These are phyloP conservation scores for Brevipalpus yothersi DNA, from an alignment of 1,140 invertebrate genomes.

Conservation along the genomic window DNA sequence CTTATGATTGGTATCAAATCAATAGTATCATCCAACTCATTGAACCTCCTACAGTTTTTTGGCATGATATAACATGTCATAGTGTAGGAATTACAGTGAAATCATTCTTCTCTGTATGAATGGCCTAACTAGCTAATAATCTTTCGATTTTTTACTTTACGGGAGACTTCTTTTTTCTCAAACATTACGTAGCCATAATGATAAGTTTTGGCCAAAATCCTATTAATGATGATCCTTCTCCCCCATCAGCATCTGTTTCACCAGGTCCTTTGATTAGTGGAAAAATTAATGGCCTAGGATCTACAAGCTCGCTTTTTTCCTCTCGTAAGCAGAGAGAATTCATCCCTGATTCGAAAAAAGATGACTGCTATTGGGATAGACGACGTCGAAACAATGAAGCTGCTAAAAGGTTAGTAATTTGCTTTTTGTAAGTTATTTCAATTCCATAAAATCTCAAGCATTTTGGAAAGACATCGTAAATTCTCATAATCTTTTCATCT, in stretches of 20 bases:
- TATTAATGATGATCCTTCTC: too few species aligned
- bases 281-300: conserved; percentile 3
- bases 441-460: neutral
- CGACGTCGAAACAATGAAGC: conserved; percentile 84
- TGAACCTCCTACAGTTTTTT: too few species aligned
- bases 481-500: neutral
- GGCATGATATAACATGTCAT: too few species aligned
- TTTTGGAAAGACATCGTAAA: neutral
- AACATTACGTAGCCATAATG: neutral
- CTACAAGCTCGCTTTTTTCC: conserved; percentile 1
- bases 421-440: neutral
- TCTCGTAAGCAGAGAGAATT: conserved; percentile 70
- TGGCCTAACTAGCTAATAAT: too few species aligned
- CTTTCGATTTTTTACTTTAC: too few species aligned
- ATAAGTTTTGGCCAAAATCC: neutral
- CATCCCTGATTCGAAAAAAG: conserved; percentile 87
- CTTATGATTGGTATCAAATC: too few species aligned
- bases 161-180: too few species aligned
- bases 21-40: too few species aligned
- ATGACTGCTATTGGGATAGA: conserved; percentile 90
- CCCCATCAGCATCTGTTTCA: neutral
- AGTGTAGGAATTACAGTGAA: too few species aligned
- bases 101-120: too few species aligned
- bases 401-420: conserved; percentile 40
- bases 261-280: neutral